Evolutionary conservation across 2,797 vertebrate genomes (phyloP).

Genomic region (Cygnus olor): DNA sequence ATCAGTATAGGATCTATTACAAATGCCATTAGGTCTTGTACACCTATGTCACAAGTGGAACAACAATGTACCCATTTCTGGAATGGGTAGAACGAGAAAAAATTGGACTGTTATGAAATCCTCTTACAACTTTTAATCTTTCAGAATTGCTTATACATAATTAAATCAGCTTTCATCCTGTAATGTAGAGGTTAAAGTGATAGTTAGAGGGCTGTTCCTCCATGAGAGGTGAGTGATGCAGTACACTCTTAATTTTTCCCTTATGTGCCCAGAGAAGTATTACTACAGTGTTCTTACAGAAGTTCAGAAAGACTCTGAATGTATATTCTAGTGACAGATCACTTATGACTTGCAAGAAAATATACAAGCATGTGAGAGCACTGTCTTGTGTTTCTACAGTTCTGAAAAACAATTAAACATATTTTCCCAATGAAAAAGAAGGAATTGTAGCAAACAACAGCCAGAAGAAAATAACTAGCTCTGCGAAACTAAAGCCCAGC

Average conservation of each 20-base stretch:
- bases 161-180: not conserved
- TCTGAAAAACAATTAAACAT: not conserved
- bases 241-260: not conserved
- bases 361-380: not conserved
- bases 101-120: not conserved
- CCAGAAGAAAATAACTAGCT: not conserved
- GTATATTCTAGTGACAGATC: not conserved
- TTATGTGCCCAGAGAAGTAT: not conserved
- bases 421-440: not conserved
- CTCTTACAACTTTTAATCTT: not conserved
- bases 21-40: not conserved
- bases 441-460: not conserved
- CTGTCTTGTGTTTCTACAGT: not conserved
- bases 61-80: not conserved
- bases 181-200: not conserved
- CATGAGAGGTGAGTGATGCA: not conserved
- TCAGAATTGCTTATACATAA: not conserved
- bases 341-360: not conserved
- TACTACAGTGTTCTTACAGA: not conserved
- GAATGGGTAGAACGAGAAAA: not conserved
- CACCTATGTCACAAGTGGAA: fast-evolving
- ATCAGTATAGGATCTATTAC: not conserved
- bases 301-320: not conserved
- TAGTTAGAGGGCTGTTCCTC: not conserved
- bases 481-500: not conserved